Evolutionary conservation across 2,113 vertebrate species (phyloP), one percentile per base, ranked within the genome.

Genomic region (Siniperca knerii): DNA sequence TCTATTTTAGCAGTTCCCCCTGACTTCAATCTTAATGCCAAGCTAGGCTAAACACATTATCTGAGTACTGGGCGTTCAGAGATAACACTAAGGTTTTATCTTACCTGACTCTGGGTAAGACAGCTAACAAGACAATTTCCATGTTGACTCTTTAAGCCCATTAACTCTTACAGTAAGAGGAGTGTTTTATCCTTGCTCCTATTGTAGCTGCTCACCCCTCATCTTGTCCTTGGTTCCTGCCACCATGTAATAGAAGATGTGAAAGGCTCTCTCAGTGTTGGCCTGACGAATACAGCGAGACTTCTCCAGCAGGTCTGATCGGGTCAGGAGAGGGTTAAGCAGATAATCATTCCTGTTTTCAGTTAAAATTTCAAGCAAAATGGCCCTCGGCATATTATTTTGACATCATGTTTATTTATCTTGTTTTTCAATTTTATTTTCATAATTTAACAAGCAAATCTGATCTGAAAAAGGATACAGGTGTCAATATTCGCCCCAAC

Each of bases 401-500:
- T 15, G 7, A 44, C 2, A 44, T 44, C 42, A 44, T 9, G 8
- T 44, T 44, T 44, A 44, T 44, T 44, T 44, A 44, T 44, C 8
- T 44, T 44, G 12, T 46, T 46, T 12, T 46, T 46, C 40, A 42
- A 42, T 42, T 42, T 42, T 50, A 7, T 20, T 33, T 35, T n/a
- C 15, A 25, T 15, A 40, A 5, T 40, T 40, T 7, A 16, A 37
- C 35, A 4, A 48, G 42, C 6, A 33, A 25, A 18, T 62, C 40
- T 33, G 4, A 55, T n/a, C 29, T 33, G 0, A 15, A 23, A 96
- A 72, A 97, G 97, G 98, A 99, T 99, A 99, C 98, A 99, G 29
- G 98, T 99, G 93, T 99, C 98, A 65, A 99, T 99, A 85, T 97
- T 98, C 83, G 98, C 98, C 66, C 98, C 98, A 6, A 99, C 98